Conservation (phyloP, 2,888 invertebrate genomes). For the Eristalis pertinax region DNA sequence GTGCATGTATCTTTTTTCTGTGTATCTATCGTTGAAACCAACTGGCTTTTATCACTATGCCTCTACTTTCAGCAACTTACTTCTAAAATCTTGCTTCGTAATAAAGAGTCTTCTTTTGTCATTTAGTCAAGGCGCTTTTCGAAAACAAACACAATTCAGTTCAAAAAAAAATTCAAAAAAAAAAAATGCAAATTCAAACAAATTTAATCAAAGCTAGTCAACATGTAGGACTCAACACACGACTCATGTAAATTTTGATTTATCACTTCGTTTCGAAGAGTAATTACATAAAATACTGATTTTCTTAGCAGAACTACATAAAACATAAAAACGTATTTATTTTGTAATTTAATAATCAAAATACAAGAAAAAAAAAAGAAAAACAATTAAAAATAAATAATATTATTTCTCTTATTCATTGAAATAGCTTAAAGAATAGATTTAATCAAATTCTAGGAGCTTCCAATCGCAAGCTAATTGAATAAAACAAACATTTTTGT, state of each 20-base stretch:
- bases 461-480: not conserved
- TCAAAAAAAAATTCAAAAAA: constrained; percentile 2
- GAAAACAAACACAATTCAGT: constrained; percentile 33
- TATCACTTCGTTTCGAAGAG: constrained; percentile 42
- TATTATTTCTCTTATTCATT: constrained; percentile 28
- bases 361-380: not conserved
- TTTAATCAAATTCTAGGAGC: not conserved
- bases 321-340: constrained; percentile 28
- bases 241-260: constrained; percentile 37
- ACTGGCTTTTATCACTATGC: constrained; percentile 35
- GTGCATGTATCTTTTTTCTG: constrained; percentile 23
- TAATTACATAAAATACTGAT: constrained; percentile 32
- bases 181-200: constrained; percentile 14
- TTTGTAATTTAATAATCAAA: constrained; percentile 36
- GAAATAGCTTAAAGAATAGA: constrained; percentile 39
- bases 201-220: constrained; percentile 35
- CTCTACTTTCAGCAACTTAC: constrained; percentile 22
- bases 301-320: constrained; percentile 43
- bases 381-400: not conserved
- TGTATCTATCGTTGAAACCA: not conserved
- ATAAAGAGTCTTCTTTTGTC: constrained; percentile 42
- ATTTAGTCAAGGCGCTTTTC: constrained; percentile 55
- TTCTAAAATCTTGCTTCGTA: constrained; percentile 35
- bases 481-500: not conserved
- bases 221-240: constrained; percentile 50